Evolutionary conservation across 2,113 vertebrate genomes (phyloP).

Genomic region (Falco punctatus): DNA sequence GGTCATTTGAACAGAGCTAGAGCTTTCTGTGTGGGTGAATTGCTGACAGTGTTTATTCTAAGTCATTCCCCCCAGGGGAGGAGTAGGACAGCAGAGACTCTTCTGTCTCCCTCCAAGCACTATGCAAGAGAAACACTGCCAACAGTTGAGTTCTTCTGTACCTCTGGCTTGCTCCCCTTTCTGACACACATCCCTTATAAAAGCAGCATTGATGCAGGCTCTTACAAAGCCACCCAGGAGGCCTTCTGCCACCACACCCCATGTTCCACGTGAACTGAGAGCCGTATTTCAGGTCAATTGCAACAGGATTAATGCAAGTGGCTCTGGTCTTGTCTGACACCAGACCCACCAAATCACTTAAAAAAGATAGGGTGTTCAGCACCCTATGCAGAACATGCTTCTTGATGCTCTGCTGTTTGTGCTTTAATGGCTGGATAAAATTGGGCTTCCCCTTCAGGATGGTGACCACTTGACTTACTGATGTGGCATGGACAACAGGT

Average conservation of each 20-base stretch:
- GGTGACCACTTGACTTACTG: neutral
- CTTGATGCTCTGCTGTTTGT: neutral
- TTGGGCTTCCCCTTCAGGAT: neutral
- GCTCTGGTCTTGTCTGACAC: neutral
- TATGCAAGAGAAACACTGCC: neutral
- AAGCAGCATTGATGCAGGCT: neutral
- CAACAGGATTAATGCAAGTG: neutral
- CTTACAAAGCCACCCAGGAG: neutral
- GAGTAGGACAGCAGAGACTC: neutral
- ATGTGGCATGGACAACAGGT: neutral
- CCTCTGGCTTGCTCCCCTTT: neutral
- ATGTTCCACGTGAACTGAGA: neutral
- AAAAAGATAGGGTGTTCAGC: neutral
- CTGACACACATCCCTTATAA: neutral
- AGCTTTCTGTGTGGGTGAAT: conserved; percentile 21
- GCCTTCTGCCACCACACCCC: neutral
- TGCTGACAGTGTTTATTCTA: neutral
- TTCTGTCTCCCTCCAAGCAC: neutral
- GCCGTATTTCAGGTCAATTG: neutral
- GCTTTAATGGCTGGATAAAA: neutral
- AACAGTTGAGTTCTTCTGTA: neutral
- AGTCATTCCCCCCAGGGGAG: neutral
- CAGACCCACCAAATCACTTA: neutral
- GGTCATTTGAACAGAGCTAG: neutral
- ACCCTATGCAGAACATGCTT: neutral